Evolutionary conservation across 2,797 vertebrate genomes (phyloP), one percentile per base, ranked within the genome.

Genomic region (Naso thynnoides): DNA sequence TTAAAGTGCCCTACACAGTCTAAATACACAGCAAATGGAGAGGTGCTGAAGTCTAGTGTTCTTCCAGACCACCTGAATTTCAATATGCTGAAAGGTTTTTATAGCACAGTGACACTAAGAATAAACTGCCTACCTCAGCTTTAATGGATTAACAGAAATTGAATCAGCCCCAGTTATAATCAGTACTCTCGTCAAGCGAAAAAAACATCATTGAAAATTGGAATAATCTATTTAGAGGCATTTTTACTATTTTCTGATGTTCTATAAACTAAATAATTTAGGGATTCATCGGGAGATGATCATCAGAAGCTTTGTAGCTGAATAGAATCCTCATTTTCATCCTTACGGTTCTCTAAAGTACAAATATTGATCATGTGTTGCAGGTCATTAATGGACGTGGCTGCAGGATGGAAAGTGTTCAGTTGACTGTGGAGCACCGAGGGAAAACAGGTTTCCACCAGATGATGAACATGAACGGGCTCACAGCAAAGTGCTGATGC

Each of bases 351-450:
- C 42, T 69, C 61, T 56, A 31, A 64, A 59, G 15, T 54, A 18
- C 15, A 80, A 44, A 49, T 58, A 47, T 41, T 82, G 19, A 81
- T 75, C 26, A 21, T 85, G 45, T 89, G 15, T 89, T 88, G 58
- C 85, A 92, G 88, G 83, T 84, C 59, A 64, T 18, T 8, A 58
- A 26, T 63, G 50, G 66, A 73, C 31, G 9, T 33, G 36, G 45
- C 48, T 4, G 44, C 58, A 14, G 26, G 52, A 71, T 26, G 67
- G 56, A 56, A 45, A 52, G 26, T 36, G 52, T 27, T 27, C 24
- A 1, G 59, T 18, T 11, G 70, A 44, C 45, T 16, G 19, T 6
- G 4, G 42, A 66, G 33, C 49, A 39, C 50, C 18, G 38, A 2
- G 8, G 53, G 26, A 33, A 23, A 41, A 44, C 8, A 24, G 31